Percentiles rank a stretch among this genome's conserved stretches.
Conservation (phyloP, 2,888 invertebrate species). For the Microctonus aethiopoides region DNA sequence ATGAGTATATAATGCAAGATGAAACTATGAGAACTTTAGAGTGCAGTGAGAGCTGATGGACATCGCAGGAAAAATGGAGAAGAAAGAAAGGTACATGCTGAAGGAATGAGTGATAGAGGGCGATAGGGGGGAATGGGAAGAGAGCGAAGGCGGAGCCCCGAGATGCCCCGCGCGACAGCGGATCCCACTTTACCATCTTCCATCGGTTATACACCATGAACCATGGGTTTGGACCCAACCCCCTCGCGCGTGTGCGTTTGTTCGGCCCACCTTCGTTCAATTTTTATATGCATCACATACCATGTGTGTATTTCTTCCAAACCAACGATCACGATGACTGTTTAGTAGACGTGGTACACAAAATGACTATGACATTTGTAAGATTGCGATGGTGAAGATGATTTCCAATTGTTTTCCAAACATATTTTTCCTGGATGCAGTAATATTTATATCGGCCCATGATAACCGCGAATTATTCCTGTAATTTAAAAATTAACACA, state of each 20-base stretch:
- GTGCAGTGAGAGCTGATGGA: neutral
- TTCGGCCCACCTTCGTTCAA: slow-evolving; percentile 53
- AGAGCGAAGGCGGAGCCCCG: slow-evolving; percentile 59
- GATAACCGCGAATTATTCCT: too few species aligned
- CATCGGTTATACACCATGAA: slow-evolving; percentile 28
- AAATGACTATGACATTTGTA: too few species aligned
- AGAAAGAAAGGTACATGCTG: slow-evolving; percentile 36
- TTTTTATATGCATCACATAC: slow-evolving; percentile 30
- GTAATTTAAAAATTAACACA: too few species aligned
- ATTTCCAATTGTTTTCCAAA: too few species aligned
- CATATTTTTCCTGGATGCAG: too few species aligned
- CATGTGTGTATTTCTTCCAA: too few species aligned
- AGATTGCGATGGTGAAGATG: too few species aligned
- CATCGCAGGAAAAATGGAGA: neutral
- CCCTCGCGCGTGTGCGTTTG: slow-evolving; percentile 48
- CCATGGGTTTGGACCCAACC: slow-evolving; percentile 55
- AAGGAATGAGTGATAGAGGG: slow-evolving; percentile 49
- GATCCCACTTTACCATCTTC: slow-evolving; percentile 45
- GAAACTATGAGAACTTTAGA: too few species aligned
- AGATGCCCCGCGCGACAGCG: slow-evolving; percentile 49
- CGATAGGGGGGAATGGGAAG: slow-evolving; percentile 57
- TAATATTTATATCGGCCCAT: too few species aligned
- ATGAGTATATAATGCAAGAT: neutral
- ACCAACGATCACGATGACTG: too few species aligned
- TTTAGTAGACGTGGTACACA: too few species aligned